Evolutionary conservation across 2,888 invertebrate species (phyloP).

Genomic region (Lepetodrilus schrolli): DNA sequence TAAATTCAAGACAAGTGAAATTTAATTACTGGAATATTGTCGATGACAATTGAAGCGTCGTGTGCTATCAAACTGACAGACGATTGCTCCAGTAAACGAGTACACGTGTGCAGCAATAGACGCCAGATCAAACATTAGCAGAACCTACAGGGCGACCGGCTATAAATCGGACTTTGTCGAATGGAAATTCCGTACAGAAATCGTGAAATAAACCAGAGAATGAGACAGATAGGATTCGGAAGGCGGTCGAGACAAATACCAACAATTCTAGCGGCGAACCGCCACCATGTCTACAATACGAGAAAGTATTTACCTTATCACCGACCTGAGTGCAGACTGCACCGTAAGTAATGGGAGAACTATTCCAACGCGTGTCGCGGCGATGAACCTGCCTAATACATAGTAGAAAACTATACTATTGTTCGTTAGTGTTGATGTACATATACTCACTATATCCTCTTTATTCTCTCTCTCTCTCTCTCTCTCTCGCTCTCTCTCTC

Average conservation of each 20-base stretch:
- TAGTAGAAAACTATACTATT: no score
- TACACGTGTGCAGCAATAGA: no score
- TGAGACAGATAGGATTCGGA: constrained; percentile 26
- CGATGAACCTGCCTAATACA: no score
- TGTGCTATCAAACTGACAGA: no score
- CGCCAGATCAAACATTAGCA: no score
- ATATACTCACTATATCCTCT: not conserved
- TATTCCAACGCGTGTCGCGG: no score
- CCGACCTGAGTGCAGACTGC: constrained; percentile 5
- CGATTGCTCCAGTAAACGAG: no score
- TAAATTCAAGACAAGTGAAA: no score
- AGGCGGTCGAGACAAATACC: constrained; percentile 12
- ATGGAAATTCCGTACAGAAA: not conserved
- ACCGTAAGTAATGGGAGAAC: constrained; percentile 8
- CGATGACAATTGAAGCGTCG: no score
- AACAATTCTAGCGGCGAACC: constrained; percentile 8
- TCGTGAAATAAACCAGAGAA: constrained; percentile 18
- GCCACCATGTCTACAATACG: not conserved
- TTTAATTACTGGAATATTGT: no score
- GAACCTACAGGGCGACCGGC: not conserved
- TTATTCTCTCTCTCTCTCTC: not conserved
- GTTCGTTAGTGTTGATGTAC: not conserved
- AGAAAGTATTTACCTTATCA: constrained; percentile 1
- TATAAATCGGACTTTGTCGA: not conserved
- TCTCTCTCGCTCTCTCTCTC: no score